Percentiles rank a stretch among this genome's conserved stretches.
Conservation (phyloP, 2,797 vertebrate genomes). For the Anguilla anguilla region DNA sequence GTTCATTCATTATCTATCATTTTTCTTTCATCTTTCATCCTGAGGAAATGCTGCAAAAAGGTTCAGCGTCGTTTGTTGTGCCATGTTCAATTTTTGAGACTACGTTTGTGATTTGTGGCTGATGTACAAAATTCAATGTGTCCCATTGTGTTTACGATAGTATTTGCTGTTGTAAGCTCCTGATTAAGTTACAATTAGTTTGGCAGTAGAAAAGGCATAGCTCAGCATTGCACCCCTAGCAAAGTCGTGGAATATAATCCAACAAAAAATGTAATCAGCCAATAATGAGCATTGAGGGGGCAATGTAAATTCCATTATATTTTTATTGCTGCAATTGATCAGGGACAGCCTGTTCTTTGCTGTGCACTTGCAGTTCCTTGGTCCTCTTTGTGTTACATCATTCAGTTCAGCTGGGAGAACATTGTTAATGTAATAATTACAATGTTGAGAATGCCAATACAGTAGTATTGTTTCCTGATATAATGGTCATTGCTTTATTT, state of each 20-base stretch:
- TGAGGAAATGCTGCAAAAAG: no score
- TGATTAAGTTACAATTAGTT: not conserved
- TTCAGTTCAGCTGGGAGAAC: not conserved
- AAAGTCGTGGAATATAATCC: constrained; percentile 49
- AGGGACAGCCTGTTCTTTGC: not conserved
- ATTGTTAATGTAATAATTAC: no score
- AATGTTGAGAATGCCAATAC: no score
- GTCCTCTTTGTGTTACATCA: not conserved
- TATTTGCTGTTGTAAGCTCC: not conserved
- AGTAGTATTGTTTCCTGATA: no score
- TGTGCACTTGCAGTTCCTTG: constrained; percentile 6
- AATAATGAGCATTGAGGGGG: constrained; percentile 18
- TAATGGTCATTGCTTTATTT: no score
- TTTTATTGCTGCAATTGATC: constrained; percentile 22
- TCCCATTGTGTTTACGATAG: not conserved
- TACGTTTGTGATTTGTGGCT: not conserved
- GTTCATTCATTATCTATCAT: no score
- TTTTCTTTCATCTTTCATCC: no score
- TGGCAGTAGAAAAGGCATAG: not conserved
- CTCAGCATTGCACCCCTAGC: not conserved
- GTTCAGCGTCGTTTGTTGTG: not conserved
- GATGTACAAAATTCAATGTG: not conserved
- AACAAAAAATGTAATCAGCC: constrained; percentile 21
- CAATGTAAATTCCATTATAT: constrained; percentile 17
- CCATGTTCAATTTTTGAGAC: not conserved